A percentile compares a stretch with the other conserved stretches of the same genome.
These are phyloP conservation scores for Muraenolepis orangiensis DNA, from an alignment of 2,797 vertebrate genomes.

Conservation along the genomic window DNA sequence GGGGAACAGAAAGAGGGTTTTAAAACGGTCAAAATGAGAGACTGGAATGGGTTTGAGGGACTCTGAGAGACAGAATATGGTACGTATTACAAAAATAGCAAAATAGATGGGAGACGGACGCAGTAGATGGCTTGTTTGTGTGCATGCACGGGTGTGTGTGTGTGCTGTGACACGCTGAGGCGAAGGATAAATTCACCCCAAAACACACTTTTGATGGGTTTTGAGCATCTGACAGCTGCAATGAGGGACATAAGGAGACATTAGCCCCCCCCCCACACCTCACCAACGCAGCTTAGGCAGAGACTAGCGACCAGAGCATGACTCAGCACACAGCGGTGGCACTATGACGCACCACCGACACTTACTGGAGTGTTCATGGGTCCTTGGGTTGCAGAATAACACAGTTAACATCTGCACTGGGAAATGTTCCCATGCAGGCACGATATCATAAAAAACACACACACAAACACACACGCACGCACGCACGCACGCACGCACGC, in stretches of 20 bases:
- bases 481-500: slow-evolving; percentile 5
- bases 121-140: no score
- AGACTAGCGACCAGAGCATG: slow-evolving; percentile 38
- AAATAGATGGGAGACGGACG: no score
- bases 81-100: no score
- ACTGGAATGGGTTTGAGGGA: no score
- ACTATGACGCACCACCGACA: slow-evolving; percentile 42
- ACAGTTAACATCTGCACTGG: slow-evolving; percentile 6
- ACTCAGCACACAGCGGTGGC: slow-evolving; percentile 51
- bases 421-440: not conserved
- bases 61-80: no score
- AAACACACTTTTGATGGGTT: not conserved
- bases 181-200: not conserved
- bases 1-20: no score
- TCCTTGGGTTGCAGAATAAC: slow-evolving; percentile 28
- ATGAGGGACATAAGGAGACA: slow-evolving; percentile 12
- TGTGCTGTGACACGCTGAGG: not conserved
- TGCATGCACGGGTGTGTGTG: no score
- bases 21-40: slow-evolving; percentile 3
- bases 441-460: not conserved
- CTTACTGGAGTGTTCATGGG: slow-evolving; percentile 36
- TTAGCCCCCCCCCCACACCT: slow-evolving; percentile 32
- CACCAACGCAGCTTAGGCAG: slow-evolving; percentile 27
- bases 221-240: slow-evolving; percentile 19
- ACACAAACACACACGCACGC: slow-evolving; percentile 5